Evolutionary conservation across 2,888 invertebrate species (phyloP).

Genomic region (Athrips mouffetella): DNA sequence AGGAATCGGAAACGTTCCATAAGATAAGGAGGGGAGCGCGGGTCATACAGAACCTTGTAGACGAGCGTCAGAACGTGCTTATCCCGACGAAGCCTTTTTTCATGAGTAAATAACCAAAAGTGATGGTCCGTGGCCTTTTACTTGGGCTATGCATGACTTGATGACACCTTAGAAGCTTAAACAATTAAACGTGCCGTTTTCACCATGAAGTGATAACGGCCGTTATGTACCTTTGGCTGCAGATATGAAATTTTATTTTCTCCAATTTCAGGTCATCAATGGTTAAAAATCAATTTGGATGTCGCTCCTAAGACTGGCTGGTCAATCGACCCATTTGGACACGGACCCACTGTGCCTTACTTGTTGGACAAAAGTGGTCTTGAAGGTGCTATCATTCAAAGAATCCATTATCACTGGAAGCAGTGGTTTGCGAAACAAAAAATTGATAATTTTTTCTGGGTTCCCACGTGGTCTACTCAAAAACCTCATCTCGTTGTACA

Average conservation of each 20-base stretch:
- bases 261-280: conserved; percentile 86
- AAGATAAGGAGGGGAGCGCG: too few relatives aligned
- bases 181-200: too few relatives aligned
- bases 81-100: too few relatives aligned
- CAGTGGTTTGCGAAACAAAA: conserved; percentile 93
- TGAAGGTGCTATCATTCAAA: conserved; percentile 92
- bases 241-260: background rate
- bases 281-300: conserved; percentile 90
- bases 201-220: too few relatives aligned
- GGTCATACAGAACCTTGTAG: too few relatives aligned
- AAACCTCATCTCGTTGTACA: conserved; percentile 86
- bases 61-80: too few relatives aligned
- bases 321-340: conserved; percentile 99
- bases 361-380: conserved; percentile 90
- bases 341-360: conserved; percentile 96
- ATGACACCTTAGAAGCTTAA: too few relatives aligned
- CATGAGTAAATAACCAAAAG: too few relatives aligned
- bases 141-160: too few relatives aligned
- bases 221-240: too few relatives aligned
- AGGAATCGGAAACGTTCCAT: too few relatives aligned
- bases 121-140: too few relatives aligned
- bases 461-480: conserved; percentile 86
- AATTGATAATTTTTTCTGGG: conserved; percentile 94
- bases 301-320: conserved; percentile 89
- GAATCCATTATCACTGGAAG: conserved; percentile 98